phyloP scores from a whole-genome alignment of 1,140 invertebrate genomes.

The Drosophila subpulchrella region DNA sequence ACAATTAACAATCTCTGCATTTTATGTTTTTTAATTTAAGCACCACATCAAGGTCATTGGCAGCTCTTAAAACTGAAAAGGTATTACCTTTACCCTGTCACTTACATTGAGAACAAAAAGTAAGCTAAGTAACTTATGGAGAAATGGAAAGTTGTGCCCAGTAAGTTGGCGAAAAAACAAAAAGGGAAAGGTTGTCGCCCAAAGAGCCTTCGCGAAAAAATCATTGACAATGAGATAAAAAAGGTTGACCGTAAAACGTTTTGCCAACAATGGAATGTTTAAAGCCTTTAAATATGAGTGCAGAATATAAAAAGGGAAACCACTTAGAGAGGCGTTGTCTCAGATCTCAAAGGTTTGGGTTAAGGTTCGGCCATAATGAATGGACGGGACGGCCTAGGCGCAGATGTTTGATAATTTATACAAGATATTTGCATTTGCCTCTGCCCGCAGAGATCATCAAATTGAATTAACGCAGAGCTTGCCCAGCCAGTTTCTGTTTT shows the following conservation, averaged over 20 bases:
- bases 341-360: slow-evolving; percentile 41
- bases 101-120: neutral
- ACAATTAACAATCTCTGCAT: neutral
- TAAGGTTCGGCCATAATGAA: slow-evolving; percentile 50
- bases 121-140: slow-evolving; percentile 8
- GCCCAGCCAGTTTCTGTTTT: slow-evolving; percentile 21
- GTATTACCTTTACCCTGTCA: neutral
- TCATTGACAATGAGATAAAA: slow-evolving; percentile 54
- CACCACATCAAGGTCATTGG: slow-evolving; percentile 25
- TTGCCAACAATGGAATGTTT: slow-evolving; percentile 56
- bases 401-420: slow-evolving; percentile 66
- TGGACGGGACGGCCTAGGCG: slow-evolving; percentile 43
- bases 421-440: slow-evolving; percentile 72
- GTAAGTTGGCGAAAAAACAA: slow-evolving; percentile 8
- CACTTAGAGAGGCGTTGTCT: slow-evolving; percentile 46
- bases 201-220: slow-evolving; percentile 31
- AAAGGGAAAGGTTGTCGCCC: slow-evolving; percentile 51
- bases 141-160: slow-evolving; percentile 38
- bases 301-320: slow-evolving; percentile 50
- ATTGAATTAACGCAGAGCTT: slow-evolving; percentile 66
- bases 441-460: slow-evolving; percentile 55
- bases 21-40: neutral
- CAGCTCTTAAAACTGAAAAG: neutral
- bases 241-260: slow-evolving; percentile 54
- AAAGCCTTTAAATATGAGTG: slow-evolving; percentile 57